These are phyloP conservation scores for Danio albolineatus DNA, from an alignment of 2,797 vertebrate genomes.

Conservation along the genomic window DNA sequence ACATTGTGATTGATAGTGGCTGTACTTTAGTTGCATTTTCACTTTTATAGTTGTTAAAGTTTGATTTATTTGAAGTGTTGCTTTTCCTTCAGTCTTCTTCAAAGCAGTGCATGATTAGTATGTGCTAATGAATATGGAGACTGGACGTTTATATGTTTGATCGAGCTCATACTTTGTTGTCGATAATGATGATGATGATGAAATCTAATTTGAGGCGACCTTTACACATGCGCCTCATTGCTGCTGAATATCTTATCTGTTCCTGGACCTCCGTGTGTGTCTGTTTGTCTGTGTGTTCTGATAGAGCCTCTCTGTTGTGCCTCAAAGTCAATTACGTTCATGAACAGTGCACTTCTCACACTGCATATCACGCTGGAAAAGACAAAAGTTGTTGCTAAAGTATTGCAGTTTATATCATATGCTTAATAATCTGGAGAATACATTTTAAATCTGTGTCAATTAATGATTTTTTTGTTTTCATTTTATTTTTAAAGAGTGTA, in stretches of 20 bases:
- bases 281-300: neutral
- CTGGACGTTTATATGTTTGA: neutral
- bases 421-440: too few relatives aligned
- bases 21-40: slow-evolving; percentile 1
- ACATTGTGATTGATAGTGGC: neutral
- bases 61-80: neutral
- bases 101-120: neutral
- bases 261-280: neutral
- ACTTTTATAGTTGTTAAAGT: neutral
- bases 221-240: slow-evolving; percentile 6
- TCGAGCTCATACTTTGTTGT: neutral
- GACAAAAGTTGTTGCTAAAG: neutral
- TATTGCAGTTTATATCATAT: slow-evolving; percentile 2
- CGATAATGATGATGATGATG: neutral
- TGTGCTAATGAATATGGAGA: neutral
- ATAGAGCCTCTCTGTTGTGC: slow-evolving; percentile 5
- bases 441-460: too few relatives aligned
- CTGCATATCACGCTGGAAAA: slow-evolving; percentile 1
- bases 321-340: neutral
- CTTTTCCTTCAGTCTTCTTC: neutral
- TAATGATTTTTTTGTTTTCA: too few relatives aligned
- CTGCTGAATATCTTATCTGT: slow-evolving; percentile 23
- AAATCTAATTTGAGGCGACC: slow-evolving; percentile 31
- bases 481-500: too few relatives aligned
- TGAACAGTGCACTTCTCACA: neutral